Base-by-base conservation (phyloP, 1,140 invertebrate species). In the Theocolax elegans region DNA sequence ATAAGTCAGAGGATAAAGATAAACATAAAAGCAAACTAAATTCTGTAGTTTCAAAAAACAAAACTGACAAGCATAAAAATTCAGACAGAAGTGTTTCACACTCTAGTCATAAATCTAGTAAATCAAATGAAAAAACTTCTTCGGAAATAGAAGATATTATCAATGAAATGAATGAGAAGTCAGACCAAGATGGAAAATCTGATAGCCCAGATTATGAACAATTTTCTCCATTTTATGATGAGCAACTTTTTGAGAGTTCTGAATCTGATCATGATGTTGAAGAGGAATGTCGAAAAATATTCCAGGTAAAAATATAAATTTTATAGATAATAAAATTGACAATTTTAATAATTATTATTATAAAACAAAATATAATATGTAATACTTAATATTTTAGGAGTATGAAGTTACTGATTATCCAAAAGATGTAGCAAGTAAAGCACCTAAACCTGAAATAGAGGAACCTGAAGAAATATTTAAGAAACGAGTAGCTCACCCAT, bases 251-350 rank as follows among this genome's bases (percentile, higher is more conserved):
- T 65, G 74, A 82, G 48, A 69, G 72, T 38, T 80, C 80, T 42
- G 81, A 88, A 73, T 83, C 88, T 42, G 89, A 91, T 69, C 85
- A 87, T 25, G 88, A 91, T 73, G 85, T 91, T 10, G 88, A 89
- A 77, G 89, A 91, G 64, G 91, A 94, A 79, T 94, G 92, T 77
- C 85, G 91, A 62, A 90, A 88, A 80, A 92, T 94, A 72, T 94
- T 92, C 75, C 89, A 92, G 83, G 89, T 90, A 80, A 27, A 71
- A 44, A 12, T 71, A 27, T 71, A 60, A 12, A 38, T 38, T 64
- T 66, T 21, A 27, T 44, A 65, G 23, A 46, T 35, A 21, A 58
- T 42, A 27, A 15, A 1, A 62, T 46, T 46, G 17, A 59, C 51
- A 53, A 53, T n/a, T n/a, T n/a, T n/a, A n/a, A n/a, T n/a, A 40